phyloP scores from a whole-genome alignment of 2,113 vertebrate genomes.

The Carassius auratus region DNA sequence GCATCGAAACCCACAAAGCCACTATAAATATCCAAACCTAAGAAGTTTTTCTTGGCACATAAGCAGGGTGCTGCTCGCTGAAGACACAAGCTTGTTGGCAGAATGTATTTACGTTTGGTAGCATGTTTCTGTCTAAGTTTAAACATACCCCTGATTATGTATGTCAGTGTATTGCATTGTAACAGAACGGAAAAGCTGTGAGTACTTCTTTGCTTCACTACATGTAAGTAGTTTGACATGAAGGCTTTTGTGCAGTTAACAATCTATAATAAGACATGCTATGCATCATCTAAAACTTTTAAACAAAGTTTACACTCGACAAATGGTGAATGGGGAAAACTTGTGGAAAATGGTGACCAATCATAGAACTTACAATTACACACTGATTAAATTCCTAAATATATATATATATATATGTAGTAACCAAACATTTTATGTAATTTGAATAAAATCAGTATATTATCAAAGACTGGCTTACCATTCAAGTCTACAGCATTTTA shows the following conservation, averaged over 20 bases:
- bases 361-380: too few relatives aligned
- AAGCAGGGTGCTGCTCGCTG: conserved; percentile 41
- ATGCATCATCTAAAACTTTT: too few relatives aligned
- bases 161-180: background rate
- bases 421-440: background rate
- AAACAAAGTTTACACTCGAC: too few relatives aligned
- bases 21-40: conserved; percentile 57
- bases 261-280: background rate
- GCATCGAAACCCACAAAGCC: conserved; percentile 45
- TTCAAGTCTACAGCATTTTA: background rate
- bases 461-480: background rate
- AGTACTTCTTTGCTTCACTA: background rate
- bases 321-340: background rate
- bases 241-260: background rate
- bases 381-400: too few relatives aligned
- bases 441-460: background rate
- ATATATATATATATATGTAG: too few relatives aligned
- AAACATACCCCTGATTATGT: conserved; percentile 18
- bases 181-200: background rate
- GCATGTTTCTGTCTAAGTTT: conserved; percentile 59
- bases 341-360: too few relatives aligned
- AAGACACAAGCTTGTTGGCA: conserved; percentile 51
- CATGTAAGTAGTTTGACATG: background rate
- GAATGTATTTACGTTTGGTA: conserved; percentile 54
- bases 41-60: conserved; percentile 61